Evolutionary conservation across 2,888 invertebrate species (phyloP).

Genomic region (Acanthosoma haemorrhoidale): DNA sequence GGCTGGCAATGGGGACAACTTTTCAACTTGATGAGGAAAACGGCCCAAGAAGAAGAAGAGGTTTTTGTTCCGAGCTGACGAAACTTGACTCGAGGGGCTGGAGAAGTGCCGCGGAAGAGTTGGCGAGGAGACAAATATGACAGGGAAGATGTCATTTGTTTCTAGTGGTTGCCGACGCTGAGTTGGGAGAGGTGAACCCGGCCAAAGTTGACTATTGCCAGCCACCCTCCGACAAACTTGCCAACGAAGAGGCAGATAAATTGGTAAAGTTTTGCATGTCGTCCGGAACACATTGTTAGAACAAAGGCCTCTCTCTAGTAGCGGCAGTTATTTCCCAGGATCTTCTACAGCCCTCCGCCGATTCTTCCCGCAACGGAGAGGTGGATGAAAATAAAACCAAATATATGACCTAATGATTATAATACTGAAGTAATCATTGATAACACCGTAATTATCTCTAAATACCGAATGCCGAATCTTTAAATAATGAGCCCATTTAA

Average conservation of each 20-base stretch:
- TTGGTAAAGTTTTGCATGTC: constrained; percentile 39
- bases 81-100: neutral
- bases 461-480: no score
- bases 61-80: neutral
- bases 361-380: no score
- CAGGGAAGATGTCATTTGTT: constrained; percentile 37
- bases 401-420: no score
- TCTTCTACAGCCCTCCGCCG: no score
- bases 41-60: neutral
- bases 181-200: neutral
- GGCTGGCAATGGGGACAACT: neutral
- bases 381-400: no score
- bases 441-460: no score
- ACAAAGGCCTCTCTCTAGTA: constrained; percentile 33
- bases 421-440: no score
- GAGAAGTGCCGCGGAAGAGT: no score
- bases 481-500: no score
- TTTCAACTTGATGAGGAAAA: neutral
- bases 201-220: constrained; percentile 35
- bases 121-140: constrained; percentile 1
- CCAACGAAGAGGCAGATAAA: constrained; percentile 35
- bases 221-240: constrained; percentile 30
- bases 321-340: no score
- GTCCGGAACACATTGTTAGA: constrained; percentile 37
- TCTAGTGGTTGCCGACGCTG: constrained; percentile 37